Evolutionary conservation across 2,888 invertebrate genomes (phyloP).

Genomic region (Strigamia maritima): DNA sequence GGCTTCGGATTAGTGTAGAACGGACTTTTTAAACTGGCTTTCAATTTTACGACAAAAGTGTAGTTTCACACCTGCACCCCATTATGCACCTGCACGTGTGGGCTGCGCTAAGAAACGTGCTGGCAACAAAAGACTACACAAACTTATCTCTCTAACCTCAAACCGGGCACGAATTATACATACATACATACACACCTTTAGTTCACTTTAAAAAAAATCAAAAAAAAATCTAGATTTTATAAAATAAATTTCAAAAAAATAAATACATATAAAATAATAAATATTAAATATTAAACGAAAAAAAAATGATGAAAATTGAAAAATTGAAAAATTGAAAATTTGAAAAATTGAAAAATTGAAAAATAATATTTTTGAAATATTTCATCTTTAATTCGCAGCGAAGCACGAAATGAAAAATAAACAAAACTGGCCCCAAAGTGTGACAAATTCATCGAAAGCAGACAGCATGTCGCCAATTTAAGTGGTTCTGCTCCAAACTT

Average conservation of each 20-base stretch:
- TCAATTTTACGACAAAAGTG: slow-evolving; percentile 22
- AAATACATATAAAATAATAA: too few species aligned
- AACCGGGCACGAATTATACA: background rate
- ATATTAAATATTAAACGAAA: too few species aligned
- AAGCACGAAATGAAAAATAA: background rate
- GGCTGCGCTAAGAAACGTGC: slow-evolving; percentile 18
- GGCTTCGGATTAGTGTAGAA: background rate
- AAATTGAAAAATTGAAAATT: too few species aligned
- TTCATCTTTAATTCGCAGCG: background rate
- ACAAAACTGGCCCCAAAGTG: background rate
- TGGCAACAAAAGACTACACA: background rate
- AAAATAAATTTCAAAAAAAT: background rate
- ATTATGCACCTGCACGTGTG: slow-evolving; percentile 29
- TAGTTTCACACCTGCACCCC: slow-evolving; percentile 22
- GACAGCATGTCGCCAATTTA: slow-evolving; percentile 29
- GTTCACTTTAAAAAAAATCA: background rate
- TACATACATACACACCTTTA: background rate
- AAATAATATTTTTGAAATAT: too few species aligned
- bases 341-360: too few species aligned
- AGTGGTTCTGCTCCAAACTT: slow-evolving; percentile 9
- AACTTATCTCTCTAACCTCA: slow-evolving; percentile 13
- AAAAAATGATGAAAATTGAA: too few species aligned
- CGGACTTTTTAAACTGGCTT: slow-evolving; percentile 9
- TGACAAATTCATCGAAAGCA: slow-evolving; percentile 18
- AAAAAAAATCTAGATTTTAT: background rate